These are phyloP conservation scores for Brachyptera putata DNA, from an alignment of 2,888 invertebrate species.

Conservation along the genomic window DNA sequence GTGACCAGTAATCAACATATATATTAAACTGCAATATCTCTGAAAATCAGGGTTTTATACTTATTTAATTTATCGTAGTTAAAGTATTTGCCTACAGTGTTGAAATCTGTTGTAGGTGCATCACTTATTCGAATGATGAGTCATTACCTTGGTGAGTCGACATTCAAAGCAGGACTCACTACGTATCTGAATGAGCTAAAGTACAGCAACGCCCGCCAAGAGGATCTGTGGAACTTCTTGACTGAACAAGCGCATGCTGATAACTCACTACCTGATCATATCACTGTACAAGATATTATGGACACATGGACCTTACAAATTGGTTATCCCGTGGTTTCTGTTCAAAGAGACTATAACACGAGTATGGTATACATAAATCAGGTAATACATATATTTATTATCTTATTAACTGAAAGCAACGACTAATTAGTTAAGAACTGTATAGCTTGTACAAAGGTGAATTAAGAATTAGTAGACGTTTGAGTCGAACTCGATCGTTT, in stretches of 20 bases:
- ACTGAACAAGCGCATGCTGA: slow-evolving; percentile 42
- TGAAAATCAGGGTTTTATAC: no score
- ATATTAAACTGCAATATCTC: no score
- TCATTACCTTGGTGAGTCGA: slow-evolving; percentile 60
- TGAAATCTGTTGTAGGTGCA: slow-evolving; percentile 53
- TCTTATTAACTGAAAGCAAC: no score
- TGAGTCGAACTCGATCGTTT: no score
- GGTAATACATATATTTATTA: slow-evolving; percentile 26
- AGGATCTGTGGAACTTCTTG: slow-evolving; percentile 47
- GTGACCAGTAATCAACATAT: no score
- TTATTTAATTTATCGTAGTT: no score
- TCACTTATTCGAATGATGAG: slow-evolving; percentile 69
- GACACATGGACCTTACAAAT: slow-evolving; percentile 47
- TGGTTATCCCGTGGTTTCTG: slow-evolving; percentile 40
- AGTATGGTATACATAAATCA: slow-evolving; percentile 32
- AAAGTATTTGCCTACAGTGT: no score
- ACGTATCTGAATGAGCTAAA: slow-evolving; percentile 48
- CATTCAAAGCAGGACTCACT: slow-evolving; percentile 52
- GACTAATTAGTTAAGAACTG: no score
- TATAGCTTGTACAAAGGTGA: no score
- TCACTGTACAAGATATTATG: slow-evolving; percentile 43
- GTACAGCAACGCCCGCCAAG: slow-evolving; percentile 46
- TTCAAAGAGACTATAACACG: slow-evolving; percentile 33
- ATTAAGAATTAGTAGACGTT: no score
- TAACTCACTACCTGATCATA: slow-evolving; percentile 36